phyloP scores from a whole-genome alignment of 2,113 vertebrate species.

The Atrichornis clamosus region DNA sequence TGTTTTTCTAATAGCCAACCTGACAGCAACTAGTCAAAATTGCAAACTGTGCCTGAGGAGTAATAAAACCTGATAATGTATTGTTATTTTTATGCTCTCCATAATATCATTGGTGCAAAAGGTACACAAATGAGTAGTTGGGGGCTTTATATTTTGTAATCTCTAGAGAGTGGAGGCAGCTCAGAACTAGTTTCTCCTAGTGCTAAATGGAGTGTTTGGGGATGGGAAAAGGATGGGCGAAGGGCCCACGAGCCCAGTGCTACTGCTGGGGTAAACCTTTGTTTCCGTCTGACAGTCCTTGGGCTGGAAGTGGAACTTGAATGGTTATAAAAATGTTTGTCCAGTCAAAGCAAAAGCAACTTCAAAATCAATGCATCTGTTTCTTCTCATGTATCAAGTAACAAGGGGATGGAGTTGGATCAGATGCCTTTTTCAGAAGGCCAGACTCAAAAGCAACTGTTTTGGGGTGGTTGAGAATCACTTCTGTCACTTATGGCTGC shows the following conservation, averaged over 20 bases:
- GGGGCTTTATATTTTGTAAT: neutral
- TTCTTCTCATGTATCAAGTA: neutral
- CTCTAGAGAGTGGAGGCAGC: neutral
- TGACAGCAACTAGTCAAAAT: constrained; percentile 47
- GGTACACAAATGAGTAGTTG: neutral
- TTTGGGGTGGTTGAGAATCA: neutral
- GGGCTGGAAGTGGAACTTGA: neutral
- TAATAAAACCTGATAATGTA: neutral
- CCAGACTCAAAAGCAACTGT: neutral
- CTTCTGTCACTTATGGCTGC: neutral
- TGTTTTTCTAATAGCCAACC: neutral
- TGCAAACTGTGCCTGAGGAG: neutral
- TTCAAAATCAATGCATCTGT: neutral
- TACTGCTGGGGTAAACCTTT: neutral
- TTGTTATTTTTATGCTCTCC: neutral
- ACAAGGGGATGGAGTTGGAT: neutral
- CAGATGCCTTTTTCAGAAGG: neutral
- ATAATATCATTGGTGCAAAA: neutral
- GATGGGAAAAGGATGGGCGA: neutral
- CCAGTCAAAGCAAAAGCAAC: neutral
- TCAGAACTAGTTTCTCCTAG: neutral
- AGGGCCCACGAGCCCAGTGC: neutral
- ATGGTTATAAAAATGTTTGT: neutral
- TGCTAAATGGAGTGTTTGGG: neutral
- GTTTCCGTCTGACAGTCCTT: neutral